Evolutionary conservation across 1,140 invertebrate species (phyloP), one percentile per base, ranked within the genome.

Genomic region (Drosophila elegans): DNA sequence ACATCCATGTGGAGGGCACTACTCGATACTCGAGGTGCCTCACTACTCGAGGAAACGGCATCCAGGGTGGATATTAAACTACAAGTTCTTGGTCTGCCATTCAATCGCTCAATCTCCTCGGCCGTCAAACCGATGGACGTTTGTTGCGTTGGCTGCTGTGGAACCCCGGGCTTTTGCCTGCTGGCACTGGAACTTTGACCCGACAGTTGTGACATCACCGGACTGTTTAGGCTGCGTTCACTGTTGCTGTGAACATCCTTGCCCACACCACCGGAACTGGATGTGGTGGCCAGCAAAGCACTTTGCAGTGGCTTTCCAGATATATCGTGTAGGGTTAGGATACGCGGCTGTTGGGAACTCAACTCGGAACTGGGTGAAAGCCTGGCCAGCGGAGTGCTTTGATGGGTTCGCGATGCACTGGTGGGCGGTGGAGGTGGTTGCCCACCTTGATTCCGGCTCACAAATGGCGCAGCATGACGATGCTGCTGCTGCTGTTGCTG

Each of bases 31-130:
- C 94, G 94, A 9, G 95, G 95, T 10, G 96, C 97, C 91, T 97
- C 97, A 91, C 97, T 97, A n/a, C 96, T 97, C 54, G 96, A 98
- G 7, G 97, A 98, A 27, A 98, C 97, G 21, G 97, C 97, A 91
- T 99, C 98, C 71, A 98, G 93, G 4, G 98, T 98, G 16, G 97
- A 98, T 0, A 98, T 97, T 59, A 98, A 93, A 92, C 97, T 98
- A 13, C 97, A 97, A 1, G 96, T 96, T 63, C 96, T 93, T 2
- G 97, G 97, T 39, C 97, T 93, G 0, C 96, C 96, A 93, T 98
- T 98, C 48, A 99, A 94, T 90, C 97, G 94, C 91, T 98, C 96
- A 60, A 98, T 97, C 93, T 98, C 97, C 92, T 98, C 98, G 9
- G 97, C 96, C 0, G 98, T 98, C 4, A 98, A 93, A 0, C 97